Conservation (phyloP, 2,113 vertebrate genomes). For the Campylomormyrus tamandua region DNA sequence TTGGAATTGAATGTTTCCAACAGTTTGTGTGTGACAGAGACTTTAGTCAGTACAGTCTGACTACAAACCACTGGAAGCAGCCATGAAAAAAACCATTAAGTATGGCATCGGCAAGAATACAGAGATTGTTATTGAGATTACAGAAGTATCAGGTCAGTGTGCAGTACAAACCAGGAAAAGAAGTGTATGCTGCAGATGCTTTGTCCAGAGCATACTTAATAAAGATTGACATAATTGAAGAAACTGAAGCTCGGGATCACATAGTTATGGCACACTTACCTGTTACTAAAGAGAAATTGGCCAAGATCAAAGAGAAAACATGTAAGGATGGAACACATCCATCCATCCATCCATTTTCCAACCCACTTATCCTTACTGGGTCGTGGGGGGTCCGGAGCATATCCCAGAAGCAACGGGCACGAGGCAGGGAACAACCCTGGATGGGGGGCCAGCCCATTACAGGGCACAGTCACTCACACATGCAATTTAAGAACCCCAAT, state of each 20-base stretch:
- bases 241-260: not conserved
- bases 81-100: not conserved
- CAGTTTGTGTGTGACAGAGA: too few relatives aligned
- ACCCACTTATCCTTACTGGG: too few relatives aligned
- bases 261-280: not conserved
- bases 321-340: not conserved
- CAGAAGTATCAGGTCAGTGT: not conserved
- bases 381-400: too few relatives aligned
- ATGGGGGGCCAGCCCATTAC: too few relatives aligned
- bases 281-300: not conserved
- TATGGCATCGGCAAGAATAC: not conserved
- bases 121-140: not conserved
- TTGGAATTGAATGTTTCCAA: too few relatives aligned
- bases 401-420: too few relatives aligned
- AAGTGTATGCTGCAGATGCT: not conserved
- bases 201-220: not conserved
- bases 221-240: not conserved
- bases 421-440: too few relatives aligned
- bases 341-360: too few relatives aligned
- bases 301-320: not conserved
- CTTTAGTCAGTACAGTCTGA: too few relatives aligned
- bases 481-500: too few relatives aligned
- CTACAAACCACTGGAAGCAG: not conserved
- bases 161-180: not conserved
- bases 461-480: too few relatives aligned